Evolutionary conservation across 2,888 invertebrate genomes (phyloP).

Genomic region (Papilio demoleus): DNA sequence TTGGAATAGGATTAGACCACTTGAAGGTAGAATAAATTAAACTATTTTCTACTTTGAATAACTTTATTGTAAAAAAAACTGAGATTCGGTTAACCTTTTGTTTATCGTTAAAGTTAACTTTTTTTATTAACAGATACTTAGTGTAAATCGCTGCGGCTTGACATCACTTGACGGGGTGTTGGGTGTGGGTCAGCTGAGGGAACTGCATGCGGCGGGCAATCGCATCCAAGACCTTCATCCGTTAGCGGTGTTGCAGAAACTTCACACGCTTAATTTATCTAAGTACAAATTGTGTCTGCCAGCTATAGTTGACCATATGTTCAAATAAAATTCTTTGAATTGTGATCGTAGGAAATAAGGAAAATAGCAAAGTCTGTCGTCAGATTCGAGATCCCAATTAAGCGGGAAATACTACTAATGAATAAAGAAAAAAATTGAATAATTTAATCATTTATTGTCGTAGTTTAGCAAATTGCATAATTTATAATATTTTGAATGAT

Average conservation of each 20-base stretch:
- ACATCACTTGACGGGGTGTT: constrained; percentile 87
- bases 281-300: constrained; percentile 56
- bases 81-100: too few species aligned
- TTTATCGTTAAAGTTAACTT: too few species aligned
- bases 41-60: constrained; percentile 1
- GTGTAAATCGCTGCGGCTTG: constrained; percentile 86
- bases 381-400: not conserved
- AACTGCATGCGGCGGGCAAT: constrained; percentile 86
- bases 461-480: too few species aligned
- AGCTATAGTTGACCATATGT: too few species aligned
- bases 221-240: constrained; percentile 85
- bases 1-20: constrained; percentile 85
- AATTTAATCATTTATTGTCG: too few species aligned
- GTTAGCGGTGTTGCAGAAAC: constrained; percentile 82
- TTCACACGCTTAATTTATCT: constrained; percentile 80
- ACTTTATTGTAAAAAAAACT: not conserved
- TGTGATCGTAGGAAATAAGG: too few species aligned
- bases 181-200: constrained; percentile 84
- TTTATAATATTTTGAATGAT: too few species aligned
- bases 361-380: not conserved
- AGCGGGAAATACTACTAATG: not conserved
- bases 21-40: constrained; percentile 69
- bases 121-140: constrained; percentile 67
- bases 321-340: too few species aligned
- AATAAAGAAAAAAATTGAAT: too few species aligned